Conservation (phyloP, 2,888 invertebrate species). For the Gerris lacustris region DNA sequence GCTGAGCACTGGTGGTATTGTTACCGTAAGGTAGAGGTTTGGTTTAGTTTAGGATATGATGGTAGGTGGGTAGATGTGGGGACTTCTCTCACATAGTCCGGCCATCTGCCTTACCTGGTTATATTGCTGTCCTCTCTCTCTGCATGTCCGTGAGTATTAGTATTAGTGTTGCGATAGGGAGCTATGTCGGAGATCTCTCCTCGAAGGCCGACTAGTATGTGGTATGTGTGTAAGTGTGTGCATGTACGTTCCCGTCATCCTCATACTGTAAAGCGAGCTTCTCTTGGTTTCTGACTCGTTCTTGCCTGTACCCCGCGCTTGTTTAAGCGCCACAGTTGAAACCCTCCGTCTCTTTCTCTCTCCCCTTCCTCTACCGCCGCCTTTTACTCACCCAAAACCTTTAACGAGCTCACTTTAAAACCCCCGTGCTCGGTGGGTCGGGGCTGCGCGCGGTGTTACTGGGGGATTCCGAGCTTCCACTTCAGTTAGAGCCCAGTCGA, state of each 20-base stretch:
- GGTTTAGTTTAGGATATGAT: too few species aligned
- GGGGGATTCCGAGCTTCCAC: not conserved
- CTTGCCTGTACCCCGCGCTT: not conserved
- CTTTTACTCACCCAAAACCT: conserved; percentile 1
- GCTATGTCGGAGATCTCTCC: not conserved
- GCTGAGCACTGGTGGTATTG: too few species aligned
- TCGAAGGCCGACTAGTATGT: not conserved
- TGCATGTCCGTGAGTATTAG: not conserved
- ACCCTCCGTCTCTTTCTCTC: not conserved
- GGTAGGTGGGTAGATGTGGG: too few species aligned
- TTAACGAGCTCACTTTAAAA: conserved; percentile 5
- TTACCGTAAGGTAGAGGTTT: too few species aligned
- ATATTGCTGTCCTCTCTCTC: not conserved
- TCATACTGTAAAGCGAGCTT: not conserved
- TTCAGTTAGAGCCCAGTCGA: conserved; percentile 1
- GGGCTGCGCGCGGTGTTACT: not conserved
- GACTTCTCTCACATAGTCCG: too few species aligned
- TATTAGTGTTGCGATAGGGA: not conserved
- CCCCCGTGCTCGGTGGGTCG: not conserved
- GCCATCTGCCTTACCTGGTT: not conserved
- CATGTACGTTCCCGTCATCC: not conserved
- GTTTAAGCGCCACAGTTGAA: not conserved
- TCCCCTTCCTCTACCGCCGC: not conserved
- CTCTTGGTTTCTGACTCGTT: not conserved
- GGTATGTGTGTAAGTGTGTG: not conserved